Base-by-base conservation (phyloP, 2,888 invertebrate species). In the Spatulosminthurus flaviceps region DNA sequence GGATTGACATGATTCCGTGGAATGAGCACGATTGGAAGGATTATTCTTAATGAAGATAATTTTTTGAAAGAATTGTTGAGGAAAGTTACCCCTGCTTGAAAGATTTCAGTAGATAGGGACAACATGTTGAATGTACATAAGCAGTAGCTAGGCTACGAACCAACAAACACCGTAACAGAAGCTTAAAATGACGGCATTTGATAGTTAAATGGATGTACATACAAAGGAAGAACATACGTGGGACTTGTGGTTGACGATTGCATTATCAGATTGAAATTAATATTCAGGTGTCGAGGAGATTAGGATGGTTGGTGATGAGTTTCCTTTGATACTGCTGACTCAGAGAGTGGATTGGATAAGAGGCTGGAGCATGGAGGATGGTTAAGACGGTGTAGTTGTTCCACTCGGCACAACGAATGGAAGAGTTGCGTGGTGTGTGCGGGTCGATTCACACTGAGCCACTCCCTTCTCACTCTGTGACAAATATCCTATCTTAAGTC, bases 401-500 rank as follows among this genome's bases (percentile, higher is more conserved):
- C 77, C 71, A 80, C 73, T 80, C 51, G 71, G 43, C 69, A 80
- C 28, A 22, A 69, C 72, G 79, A 80, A 80, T 64, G 67, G 76
- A 64, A 43, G 81, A 81, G 81, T 81, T 81, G 81, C 81, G 81
- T 81, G 79, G 74, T 77, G 67, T 75, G 79, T 42, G 69, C 73
- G 41, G 78, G 74, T 80, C 79, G 81, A 81, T 71, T 74, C 74
- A 69, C n/a, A 51, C 51, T 75, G 77, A 81, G 81, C 78, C 78
- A 73, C 78, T 77, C 78, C 77, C 64, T 80, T 74, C 77, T 28
- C 79, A 43, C 28, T 66, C 76, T 43, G 81, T 82, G 82, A 82
- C 82, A 82, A 83, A 83, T 83, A 78, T 79, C 79, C 78, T 79
- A 69, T 77, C 78, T 79, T 73, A 60, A 80, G 67, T 77, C 71